Conservation (phyloP, 2,113 vertebrate species). For the Micromys minutus region DNA sequence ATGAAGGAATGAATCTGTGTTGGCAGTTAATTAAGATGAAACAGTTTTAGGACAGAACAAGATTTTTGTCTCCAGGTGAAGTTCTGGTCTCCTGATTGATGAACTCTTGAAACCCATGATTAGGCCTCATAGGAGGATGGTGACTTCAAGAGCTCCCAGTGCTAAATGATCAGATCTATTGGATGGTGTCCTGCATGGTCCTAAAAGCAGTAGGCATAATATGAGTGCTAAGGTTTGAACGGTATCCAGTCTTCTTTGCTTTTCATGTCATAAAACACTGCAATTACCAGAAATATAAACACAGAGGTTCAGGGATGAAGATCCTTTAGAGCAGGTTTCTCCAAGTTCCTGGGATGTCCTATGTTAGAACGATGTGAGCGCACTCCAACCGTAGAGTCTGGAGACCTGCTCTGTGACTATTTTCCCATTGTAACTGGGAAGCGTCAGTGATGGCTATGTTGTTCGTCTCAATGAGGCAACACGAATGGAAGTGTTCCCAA, state of each 20-base stretch:
- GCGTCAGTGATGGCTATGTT: too few species aligned
- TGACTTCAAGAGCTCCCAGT: background rate
- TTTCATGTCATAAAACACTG: background rate
- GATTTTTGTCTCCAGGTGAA: background rate
- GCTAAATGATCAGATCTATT: background rate
- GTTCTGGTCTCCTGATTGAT: background rate
- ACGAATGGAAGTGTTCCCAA: background rate
- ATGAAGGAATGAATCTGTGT: background rate
- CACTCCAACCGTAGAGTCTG: rapidly evolving
- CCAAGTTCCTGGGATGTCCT: background rate
- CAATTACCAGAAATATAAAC: background rate
- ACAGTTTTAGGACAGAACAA: background rate
- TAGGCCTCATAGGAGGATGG: background rate
- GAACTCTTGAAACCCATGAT: background rate
- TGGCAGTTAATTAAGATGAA: background rate
- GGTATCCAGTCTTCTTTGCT: background rate
- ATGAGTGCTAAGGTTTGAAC: background rate
- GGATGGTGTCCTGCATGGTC: background rate
- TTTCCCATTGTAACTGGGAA: background rate
- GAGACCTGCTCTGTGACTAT: background rate
- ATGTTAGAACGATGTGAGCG: background rate
- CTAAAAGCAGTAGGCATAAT: background rate
- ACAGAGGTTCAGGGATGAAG: background rate
- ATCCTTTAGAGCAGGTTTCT: background rate
- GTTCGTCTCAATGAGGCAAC: background rate